Percentiles rank a stretch among this genome's conserved stretches.
Evolutionary conservation across 2,113 vertebrate genomes (phyloP).

Genomic region (Elephas maximus): DNA sequence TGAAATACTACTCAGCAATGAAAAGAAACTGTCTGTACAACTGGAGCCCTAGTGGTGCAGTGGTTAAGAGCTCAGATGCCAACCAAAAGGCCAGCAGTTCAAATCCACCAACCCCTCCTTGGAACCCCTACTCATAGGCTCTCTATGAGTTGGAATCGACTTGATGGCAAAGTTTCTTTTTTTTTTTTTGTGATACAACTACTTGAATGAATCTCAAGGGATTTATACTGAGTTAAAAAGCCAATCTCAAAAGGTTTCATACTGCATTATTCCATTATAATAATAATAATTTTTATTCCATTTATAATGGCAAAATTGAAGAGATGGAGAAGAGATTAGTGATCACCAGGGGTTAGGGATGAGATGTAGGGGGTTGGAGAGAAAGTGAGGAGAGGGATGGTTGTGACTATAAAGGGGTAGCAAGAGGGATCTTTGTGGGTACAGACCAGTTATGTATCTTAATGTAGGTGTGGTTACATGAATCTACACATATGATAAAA

Average conservation of each 20-base stretch:
- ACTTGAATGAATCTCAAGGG: background rate
- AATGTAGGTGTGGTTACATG: background rate
- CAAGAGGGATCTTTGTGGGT: background rate
- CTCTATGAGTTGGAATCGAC: too few relatives aligned
- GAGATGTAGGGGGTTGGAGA: background rate
- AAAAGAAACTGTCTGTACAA: background rate
- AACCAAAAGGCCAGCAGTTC: too few relatives aligned
- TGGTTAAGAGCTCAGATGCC: too few relatives aligned
- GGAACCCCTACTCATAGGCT: too few relatives aligned
- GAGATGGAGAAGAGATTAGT: background rate
- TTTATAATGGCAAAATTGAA: background rate
- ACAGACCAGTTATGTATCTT: background rate
- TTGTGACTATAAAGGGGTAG: background rate
- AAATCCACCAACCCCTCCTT: too few relatives aligned
- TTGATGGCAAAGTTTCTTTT: too few relatives aligned
- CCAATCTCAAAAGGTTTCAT: background rate
- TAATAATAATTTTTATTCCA: background rate
- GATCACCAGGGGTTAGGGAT: background rate
- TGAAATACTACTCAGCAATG: background rate
- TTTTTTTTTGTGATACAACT: background rate
- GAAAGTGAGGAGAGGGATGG: background rate
- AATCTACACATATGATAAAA: background rate
- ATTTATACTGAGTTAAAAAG: background rate
- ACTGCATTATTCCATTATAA: background rate
- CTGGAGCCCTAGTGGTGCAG: too few relatives aligned